Conservation (phyloP, 2,113 vertebrate species). For the Euleptes europaea region DNA sequence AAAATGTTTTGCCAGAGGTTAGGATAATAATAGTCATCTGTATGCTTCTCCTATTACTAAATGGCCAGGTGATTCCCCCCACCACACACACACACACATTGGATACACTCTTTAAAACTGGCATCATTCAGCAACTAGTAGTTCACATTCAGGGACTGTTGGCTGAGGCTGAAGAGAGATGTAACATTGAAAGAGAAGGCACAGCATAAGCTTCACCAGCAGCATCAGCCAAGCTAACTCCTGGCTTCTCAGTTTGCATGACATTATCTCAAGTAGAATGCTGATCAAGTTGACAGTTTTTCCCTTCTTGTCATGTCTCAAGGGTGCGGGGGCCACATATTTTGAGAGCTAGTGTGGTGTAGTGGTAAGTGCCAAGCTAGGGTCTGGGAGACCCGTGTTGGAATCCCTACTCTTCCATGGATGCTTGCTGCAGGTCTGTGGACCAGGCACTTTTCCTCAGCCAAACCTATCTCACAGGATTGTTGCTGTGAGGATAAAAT, state of each 20-base stretch:
- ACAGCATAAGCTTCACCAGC: neutral
- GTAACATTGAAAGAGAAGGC: neutral
- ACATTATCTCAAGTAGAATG: too few species aligned
- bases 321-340: too few species aligned
- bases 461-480: too few species aligned
- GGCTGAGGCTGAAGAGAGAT: neutral
- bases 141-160: neutral
- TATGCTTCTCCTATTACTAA: constrained; percentile 17
- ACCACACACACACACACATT: neutral
- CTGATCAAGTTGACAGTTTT: too few species aligned
- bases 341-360: too few species aligned
- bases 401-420: too few species aligned
- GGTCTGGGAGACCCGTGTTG: too few species aligned
- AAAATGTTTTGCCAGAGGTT: constrained; percentile 10
- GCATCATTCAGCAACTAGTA: neutral
- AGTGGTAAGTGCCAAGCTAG: too few species aligned
- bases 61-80: neutral
- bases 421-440: too few species aligned
- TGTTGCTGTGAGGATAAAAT: too few species aligned
- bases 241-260: neutral
- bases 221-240: neutral
- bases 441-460: too few species aligned
- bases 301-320: too few species aligned
- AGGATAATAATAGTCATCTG: neutral
- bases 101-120: neutral